Base-by-base conservation (phyloP, 2,797 vertebrate genomes). In the Sebastes paucispinis region DNA sequence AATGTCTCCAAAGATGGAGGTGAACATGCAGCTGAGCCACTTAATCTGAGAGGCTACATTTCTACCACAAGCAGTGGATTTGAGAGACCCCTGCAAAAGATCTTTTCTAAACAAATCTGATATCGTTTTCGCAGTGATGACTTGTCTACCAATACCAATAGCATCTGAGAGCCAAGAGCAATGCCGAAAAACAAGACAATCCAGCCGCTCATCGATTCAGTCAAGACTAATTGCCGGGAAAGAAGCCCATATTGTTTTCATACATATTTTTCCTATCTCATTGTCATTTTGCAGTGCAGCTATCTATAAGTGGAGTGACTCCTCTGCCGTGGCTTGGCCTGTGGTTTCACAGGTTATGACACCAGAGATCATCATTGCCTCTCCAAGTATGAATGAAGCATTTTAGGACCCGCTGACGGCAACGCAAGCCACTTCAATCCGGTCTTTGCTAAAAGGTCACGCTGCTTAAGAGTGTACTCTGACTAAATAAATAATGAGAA, bases 211-310 rank as follows among this genome's bases (percentile, higher is more conserved):
- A 95, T 96, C 82, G 93, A 96, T 95, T 95, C 88, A 90, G 92
- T 94, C 93, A 90, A 91, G 87, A 91, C 93, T 95, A 95, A 96
- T 95, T 95, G 94, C 92, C 86, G 85, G 93, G 92, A 95, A 95
- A 90, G 86, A 82, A 88, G 79, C 79, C 87, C 78, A 63, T 93
- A 93, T 95, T 93, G 90, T 92, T 96, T 96, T 94, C 93, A 91
- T 90, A 84, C 79, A 80, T 88, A 83, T 88, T 89, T 65, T 65
- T 85, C 77, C 81, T 77, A 65, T 85, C 64, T 76, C 72, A 8
- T 81, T 86, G 86, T 83, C 75, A 65, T 88, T 75, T 79, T 78
- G 73, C 81, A 68, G 83, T 14, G 60, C 69, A 63, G 71, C 55
- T 57, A 18, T 16, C 55, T 57, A 16, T 18, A 71, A 78, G 86